A percentile compares a stretch with the other conserved stretches of the same genome.
phyloP scores from a whole-genome alignment of 2,888 invertebrate species.

The Lymantria monacha region DNA sequence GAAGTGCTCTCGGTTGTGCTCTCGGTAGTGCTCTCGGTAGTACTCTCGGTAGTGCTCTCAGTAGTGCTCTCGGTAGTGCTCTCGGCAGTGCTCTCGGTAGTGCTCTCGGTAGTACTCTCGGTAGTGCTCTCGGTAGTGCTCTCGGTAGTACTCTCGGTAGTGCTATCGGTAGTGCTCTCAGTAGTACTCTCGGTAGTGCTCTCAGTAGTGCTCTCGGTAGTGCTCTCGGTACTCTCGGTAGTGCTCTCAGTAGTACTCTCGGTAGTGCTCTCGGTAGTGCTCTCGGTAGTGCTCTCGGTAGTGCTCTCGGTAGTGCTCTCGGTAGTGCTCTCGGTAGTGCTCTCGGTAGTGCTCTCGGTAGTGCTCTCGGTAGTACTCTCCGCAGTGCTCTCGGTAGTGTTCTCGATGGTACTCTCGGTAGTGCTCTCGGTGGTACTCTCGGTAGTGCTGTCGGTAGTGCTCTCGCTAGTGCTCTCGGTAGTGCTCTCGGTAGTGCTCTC shows the following conservation, averaged over 20 bases:
- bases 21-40: not conserved
- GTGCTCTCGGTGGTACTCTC: constrained; percentile 2
- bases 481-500: not conserved
- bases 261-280: not conserved
- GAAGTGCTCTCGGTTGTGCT: not conserved
- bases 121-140: not conserved
- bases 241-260: not conserved
- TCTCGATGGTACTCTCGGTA: too few species aligned
- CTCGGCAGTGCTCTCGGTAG: not conserved
- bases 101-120: not conserved
- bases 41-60: not conserved
- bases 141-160: constrained; percentile 3
- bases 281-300: not conserved
- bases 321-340: constrained; percentile 2
- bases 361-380: constrained; percentile 6
- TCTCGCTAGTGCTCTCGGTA: not conserved
- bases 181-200: constrained; percentile 3
- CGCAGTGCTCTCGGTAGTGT: not conserved
- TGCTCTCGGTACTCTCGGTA: constrained; percentile 1
- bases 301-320: not conserved
- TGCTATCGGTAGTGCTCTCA: constrained; percentile 4
- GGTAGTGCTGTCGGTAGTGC: not conserved
- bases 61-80: not conserved
- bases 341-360: constrained; percentile 3
- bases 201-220: constrained; percentile 3